Conservation (phyloP, 92 coral and sea anemone species). For the Siderastrea siderea region DNA sequence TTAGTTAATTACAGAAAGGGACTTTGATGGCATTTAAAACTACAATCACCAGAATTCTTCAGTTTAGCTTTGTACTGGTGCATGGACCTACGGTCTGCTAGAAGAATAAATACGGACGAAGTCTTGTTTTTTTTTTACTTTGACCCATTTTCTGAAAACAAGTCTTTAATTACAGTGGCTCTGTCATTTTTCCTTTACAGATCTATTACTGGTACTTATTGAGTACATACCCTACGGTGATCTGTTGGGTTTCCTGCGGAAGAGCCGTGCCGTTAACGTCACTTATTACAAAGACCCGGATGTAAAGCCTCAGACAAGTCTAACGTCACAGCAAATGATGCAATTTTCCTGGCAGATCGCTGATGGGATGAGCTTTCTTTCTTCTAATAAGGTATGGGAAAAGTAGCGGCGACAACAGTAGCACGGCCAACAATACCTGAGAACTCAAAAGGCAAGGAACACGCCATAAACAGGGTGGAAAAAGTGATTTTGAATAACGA, state of each 20-base stretch:
- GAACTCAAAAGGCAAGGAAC: no score
- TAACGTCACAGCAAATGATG: conserved; percentile 65
- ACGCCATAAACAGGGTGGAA: no score
- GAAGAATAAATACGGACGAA: no score
- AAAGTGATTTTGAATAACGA: no score
- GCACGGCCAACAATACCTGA: neutral
- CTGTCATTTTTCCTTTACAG: neutral
- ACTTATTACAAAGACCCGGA: conserved; percentile 77
- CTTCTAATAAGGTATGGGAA: conserved; percentile 63
- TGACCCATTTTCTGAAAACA: neutral
- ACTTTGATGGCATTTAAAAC: neutral
- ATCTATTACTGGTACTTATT: conserved; percentile 48
- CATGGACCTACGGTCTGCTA: no score
- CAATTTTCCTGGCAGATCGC: conserved; percentile 72
- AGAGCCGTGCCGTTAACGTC: conserved; percentile 74
- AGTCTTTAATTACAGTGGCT: no score
- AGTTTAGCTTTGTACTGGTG: neutral
- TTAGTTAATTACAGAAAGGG: neutral
- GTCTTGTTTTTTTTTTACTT: neutral
- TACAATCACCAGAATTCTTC: neutral
- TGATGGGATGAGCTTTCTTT: conserved; percentile 72
- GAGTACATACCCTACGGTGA: conserved; percentile 77
- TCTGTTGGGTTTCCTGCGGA: conserved; percentile 71
- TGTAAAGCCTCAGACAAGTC: conserved; percentile 41
- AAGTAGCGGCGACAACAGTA: neutral